Conservation (phyloP, 2,113 vertebrate species). For the Dicerorhinus sumatrensis region DNA sequence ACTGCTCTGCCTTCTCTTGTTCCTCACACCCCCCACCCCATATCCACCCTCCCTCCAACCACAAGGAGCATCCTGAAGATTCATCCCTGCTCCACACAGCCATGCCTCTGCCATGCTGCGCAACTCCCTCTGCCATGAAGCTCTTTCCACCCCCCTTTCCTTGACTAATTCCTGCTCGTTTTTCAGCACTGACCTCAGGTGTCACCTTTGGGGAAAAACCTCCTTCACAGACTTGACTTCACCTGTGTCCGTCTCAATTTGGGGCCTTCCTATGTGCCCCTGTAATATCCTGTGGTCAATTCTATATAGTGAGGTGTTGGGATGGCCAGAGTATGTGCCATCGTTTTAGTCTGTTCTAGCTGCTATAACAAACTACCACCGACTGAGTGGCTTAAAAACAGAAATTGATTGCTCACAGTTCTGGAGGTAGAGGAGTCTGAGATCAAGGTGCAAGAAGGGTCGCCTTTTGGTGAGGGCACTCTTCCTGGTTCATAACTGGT, state of each 20-base stretch:
- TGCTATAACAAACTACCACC: background rate
- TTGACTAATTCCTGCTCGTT: background rate
- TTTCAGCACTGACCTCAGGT: background rate
- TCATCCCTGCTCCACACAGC: accelerated
- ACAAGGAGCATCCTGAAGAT: accelerated
- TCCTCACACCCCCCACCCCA: accelerated
- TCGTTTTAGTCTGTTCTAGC: background rate
- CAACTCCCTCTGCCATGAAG: accelerated
- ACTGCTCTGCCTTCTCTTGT: background rate
- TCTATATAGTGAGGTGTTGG: accelerated
- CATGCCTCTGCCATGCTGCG: accelerated
- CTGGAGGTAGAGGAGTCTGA: background rate
- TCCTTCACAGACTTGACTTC: background rate
- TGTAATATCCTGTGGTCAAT: accelerated
- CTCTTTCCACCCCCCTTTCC: no score
- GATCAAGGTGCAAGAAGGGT: no score
- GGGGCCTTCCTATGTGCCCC: background rate
- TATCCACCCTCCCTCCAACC: background rate
- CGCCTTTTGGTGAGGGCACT: background rate
- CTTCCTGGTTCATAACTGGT: background rate
- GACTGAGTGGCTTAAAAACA: background rate
- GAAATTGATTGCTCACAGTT: background rate
- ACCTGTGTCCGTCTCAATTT: background rate
- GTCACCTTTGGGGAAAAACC: background rate
- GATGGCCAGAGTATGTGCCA: no score